Evolutionary conservation across 2,113 vertebrate genomes (phyloP).

Genomic region (Clarias macrocephalus): DNA sequence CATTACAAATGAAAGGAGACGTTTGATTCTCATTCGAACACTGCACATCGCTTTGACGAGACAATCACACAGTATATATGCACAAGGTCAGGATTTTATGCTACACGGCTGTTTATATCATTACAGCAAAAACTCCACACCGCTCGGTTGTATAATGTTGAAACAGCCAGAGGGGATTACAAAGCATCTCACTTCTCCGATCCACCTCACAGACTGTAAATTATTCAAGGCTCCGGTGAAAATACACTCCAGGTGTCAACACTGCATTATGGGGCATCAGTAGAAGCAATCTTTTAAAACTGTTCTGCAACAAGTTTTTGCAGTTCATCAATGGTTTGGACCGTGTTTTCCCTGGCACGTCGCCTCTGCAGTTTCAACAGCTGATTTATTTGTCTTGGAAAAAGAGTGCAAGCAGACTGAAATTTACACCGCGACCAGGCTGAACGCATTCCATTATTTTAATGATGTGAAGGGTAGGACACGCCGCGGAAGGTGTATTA

Average conservation of each 20-base stretch:
- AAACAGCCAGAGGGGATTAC: constrained; percentile 37
- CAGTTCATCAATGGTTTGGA: constrained; percentile 19
- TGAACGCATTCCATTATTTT: constrained; percentile 20
- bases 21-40: not conserved
- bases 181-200: constrained; percentile 41
- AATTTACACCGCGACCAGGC: not conserved
- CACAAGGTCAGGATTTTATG: not conserved
- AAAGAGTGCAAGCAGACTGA: not conserved
- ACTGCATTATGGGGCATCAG: constrained; percentile 24
- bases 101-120: constrained; percentile 12
- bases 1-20: not conserved
- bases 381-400: constrained; percentile 39
- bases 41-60: not conserved
- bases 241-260: constrained; percentile 45
- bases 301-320: constrained; percentile 15
- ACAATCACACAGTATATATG: not conserved
- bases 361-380: not conserved
- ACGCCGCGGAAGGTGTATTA: not conserved
- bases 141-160: constrained; percentile 38
- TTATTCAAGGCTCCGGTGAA: constrained; percentile 41
- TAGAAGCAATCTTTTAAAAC: constrained; percentile 16
- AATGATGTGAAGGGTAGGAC: constrained; percentile 9
- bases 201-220: constrained; percentile 38
- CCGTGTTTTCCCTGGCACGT: not conserved
- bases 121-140: constrained; percentile 22